Evolutionary conservation across 2,797 vertebrate species (phyloP).

Genomic region (Poeciliopsis paucimaculata): DNA sequence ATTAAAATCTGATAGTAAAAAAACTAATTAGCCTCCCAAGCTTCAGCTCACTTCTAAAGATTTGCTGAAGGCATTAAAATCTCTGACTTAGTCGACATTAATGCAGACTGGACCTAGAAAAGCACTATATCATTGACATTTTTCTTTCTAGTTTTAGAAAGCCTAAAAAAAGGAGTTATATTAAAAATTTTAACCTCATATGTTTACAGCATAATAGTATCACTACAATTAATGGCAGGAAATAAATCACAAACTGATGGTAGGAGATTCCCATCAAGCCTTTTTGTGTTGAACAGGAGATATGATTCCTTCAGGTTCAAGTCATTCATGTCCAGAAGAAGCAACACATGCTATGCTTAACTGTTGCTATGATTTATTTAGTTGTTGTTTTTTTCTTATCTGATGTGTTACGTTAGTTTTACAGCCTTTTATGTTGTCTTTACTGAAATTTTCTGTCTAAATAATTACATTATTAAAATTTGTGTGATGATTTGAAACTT

Average conservation of each 20-base stretch:
- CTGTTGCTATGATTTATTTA: too few species aligned
- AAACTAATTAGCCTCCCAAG: not conserved
- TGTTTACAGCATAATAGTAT: not conserved
- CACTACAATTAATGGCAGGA: not conserved
- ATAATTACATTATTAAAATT: not conserved
- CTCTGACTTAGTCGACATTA: not conserved
- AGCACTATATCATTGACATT: not conserved
- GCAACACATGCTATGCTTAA: too few species aligned
- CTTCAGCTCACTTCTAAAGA: not conserved
- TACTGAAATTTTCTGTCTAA: not conserved
- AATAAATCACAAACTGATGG: not conserved
- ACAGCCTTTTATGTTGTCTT: not conserved
- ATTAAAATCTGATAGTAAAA: not conserved
- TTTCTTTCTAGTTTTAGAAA: not conserved
- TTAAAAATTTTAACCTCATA: not conserved
- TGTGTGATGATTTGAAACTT: not conserved
- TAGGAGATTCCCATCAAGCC: not conserved
- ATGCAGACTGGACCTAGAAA: not conserved
- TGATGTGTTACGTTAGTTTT: too few species aligned
- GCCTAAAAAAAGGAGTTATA: not conserved
- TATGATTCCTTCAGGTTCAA: too few species aligned
- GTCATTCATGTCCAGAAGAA: too few species aligned
- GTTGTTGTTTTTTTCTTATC: too few species aligned
- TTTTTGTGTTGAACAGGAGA: too few species aligned
- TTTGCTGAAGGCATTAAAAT: not conserved